phyloP scores from a whole-genome alignment of 2,797 vertebrate species.

The Siniperca scherzeri region DNA sequence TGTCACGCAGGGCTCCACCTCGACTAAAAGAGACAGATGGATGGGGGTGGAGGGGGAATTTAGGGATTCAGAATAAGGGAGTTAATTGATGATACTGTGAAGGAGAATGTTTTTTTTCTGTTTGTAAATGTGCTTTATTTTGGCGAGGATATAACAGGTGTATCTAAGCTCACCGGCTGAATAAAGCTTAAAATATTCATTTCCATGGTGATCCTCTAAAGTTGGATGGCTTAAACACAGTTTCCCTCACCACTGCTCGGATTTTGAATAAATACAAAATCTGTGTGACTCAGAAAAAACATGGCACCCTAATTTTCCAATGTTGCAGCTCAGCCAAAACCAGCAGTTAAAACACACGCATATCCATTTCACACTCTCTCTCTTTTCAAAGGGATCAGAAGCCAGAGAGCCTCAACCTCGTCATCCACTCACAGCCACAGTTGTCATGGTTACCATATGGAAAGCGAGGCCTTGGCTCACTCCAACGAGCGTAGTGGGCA shows the following conservation, averaged over 20 bases:
- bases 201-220: conserved; percentile 23
- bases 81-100: conserved; percentile 33
- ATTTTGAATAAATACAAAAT: conserved; percentile 28
- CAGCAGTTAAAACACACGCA: conserved; percentile 49
- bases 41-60: conserved; percentile 3
- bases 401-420: conserved; percentile 68
- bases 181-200: conserved; percentile 15
- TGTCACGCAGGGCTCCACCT: conserved; percentile 87
- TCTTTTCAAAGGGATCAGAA: conserved; percentile 78
- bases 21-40: conserved; percentile 68
- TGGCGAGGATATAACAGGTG: not conserved
- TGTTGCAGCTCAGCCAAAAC: conserved; percentile 39
- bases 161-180: not conserved
- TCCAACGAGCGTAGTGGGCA: conserved; percentile 67
- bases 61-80: conserved; percentile 14
- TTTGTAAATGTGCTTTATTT: conserved; percentile 27
- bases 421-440: conserved; percentile 74
- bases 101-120: not conserved
- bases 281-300: conserved; percentile 24
- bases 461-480: conserved; percentile 69
- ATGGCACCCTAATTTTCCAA: conserved; percentile 39
- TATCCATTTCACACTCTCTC: conserved; percentile 71
- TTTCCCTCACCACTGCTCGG: not conserved
- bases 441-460: conserved; percentile 85
- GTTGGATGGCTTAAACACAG: not conserved